Conservation (phyloP, 1,140 invertebrate species). For the Coboldia fuscipes region DNA sequence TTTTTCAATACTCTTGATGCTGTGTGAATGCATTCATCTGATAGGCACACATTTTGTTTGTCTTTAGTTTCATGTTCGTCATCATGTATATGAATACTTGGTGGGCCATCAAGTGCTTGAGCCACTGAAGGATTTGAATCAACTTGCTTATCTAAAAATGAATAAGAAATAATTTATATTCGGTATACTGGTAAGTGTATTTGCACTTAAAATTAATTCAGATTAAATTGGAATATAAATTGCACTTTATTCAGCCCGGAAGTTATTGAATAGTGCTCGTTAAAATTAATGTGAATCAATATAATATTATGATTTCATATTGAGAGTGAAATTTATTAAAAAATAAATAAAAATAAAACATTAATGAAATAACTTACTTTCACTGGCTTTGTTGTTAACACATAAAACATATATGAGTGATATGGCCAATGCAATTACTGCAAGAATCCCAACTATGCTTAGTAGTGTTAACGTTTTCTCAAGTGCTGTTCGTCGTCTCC, state of each 20-base stretch:
- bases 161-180: neutral
- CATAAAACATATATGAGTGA: conserved; percentile 35
- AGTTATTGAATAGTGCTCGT: too few species aligned
- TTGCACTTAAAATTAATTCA: too few species aligned
- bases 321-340: too few species aligned
- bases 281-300: too few species aligned
- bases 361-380: conserved; percentile 9
- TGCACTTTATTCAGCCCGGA: too few species aligned
- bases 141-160: conserved; percentile 16
- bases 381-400: conserved; percentile 7
- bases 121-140: conserved; percentile 18
- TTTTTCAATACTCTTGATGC: conserved; percentile 46
- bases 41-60: conserved; percentile 27
- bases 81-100: conserved; percentile 2
- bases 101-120: conserved; percentile 17
- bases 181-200: too few species aligned
- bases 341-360: too few species aligned
- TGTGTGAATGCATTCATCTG: conserved; percentile 43
- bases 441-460: conserved; percentile 33
- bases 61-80: conserved; percentile 5
- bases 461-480: conserved; percentile 51
- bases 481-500: conserved; percentile 55
- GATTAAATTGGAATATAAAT: too few species aligned
- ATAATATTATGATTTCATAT: too few species aligned
- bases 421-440: conserved; percentile 40